Percentiles rank a stretch among this genome's conserved stretches.
phyloP scores from a whole-genome alignment of 2,888 invertebrate genomes.

The Xanthostigma xanthostigma region DNA sequence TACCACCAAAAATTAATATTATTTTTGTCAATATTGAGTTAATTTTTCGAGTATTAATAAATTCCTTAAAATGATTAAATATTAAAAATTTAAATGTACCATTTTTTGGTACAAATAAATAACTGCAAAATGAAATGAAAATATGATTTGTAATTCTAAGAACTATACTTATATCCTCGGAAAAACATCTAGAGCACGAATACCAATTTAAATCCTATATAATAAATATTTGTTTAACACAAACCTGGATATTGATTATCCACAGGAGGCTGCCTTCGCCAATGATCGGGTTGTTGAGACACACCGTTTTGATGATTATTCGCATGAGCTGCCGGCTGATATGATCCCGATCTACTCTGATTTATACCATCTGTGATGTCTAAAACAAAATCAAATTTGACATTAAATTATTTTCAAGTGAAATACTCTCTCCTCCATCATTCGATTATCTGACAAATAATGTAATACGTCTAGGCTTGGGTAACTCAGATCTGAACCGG shows the following conservation, averaged over 20 bases:
- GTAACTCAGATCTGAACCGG: no score
- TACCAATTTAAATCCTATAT: not conserved
- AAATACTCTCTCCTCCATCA: no score
- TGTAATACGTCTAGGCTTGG: no score
- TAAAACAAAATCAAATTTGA: slow-evolving; percentile 9
- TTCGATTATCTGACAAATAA: no score
- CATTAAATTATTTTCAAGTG: not conserved
- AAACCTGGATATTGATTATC: slow-evolving; percentile 15
- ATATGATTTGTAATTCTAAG: no score
- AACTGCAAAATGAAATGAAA: no score
- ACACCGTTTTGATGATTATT: slow-evolving; percentile 26
- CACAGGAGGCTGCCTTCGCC: slow-evolving; percentile 22
- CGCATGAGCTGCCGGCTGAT: slow-evolving; percentile 21
- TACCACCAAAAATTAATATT: no score
- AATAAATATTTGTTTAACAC: slow-evolving; percentile 19
- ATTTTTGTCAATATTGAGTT: no score
- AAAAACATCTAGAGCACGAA: not conserved
- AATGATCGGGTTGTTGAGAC: slow-evolving; percentile 20
- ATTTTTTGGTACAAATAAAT: not conserved
- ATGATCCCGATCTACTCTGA: slow-evolving; percentile 23
- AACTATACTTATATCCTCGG: no score
- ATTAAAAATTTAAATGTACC: slow-evolving; percentile 1
- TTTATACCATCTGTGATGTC: slow-evolving; percentile 21
- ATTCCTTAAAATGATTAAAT: not conserved
- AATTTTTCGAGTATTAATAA: no score